Conservation (phyloP, 1,140 invertebrate species). For the Heliothis virescens region DNA sequence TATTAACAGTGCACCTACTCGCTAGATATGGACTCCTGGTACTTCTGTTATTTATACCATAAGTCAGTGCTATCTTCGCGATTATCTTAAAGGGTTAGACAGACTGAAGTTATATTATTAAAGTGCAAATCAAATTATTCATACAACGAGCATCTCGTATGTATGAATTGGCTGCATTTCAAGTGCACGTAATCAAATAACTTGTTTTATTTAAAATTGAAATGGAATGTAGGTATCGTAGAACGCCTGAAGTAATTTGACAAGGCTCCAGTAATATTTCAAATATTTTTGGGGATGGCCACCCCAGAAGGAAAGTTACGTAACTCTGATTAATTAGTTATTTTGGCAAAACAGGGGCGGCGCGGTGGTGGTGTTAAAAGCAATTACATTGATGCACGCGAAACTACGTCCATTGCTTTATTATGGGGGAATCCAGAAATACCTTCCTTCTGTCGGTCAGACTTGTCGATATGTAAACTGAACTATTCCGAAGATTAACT, state of each 20-base stretch:
- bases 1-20: constrained; percentile 67
- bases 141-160: constrained; percentile 20
- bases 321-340: constrained; percentile 56
- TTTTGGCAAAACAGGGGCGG: constrained; percentile 49
- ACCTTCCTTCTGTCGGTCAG: constrained; percentile 1
- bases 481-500: not conserved
- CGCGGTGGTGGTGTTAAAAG: constrained; percentile 40
- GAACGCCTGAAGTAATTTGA: not conserved
- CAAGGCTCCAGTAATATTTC: constrained; percentile 14
- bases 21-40: constrained; percentile 60
- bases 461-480: not conserved
- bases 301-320: constrained; percentile 47
- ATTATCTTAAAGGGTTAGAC: constrained; percentile 22
- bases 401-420: constrained; percentile 5
- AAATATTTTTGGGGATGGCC: constrained; percentile 29
- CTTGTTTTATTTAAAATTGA: constrained; percentile 15
- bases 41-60: constrained; percentile 46
- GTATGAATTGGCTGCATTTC: constrained; percentile 33
- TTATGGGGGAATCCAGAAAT: not conserved
- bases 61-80: constrained; percentile 40
- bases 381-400: constrained; percentile 53
- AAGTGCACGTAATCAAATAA: constrained; percentile 16
- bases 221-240: constrained; percentile 1
- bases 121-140: constrained; percentile 37
- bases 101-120: constrained; percentile 30